Evolutionary conservation across 2,797 vertebrate genomes (phyloP).

Genomic region (Pithecia hirsuta): DNA sequence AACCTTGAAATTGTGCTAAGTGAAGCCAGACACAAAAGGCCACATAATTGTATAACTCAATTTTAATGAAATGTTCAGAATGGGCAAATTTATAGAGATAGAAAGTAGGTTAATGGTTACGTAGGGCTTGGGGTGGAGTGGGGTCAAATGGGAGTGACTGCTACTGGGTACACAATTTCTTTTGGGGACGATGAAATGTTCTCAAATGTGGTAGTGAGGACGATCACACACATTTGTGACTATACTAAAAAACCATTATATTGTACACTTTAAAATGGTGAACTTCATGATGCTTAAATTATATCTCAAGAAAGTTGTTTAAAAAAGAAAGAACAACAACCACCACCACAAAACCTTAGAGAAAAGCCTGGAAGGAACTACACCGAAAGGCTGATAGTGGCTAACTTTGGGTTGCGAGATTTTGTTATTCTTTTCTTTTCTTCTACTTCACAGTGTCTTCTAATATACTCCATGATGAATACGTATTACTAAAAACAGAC

Average conservation of each 20-base stretch:
- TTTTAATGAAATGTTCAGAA: background rate
- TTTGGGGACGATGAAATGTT: background rate
- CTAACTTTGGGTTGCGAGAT: background rate
- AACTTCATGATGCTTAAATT: background rate
- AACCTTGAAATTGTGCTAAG: constrained; percentile 26
- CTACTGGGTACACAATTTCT: background rate
- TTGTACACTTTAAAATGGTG: background rate
- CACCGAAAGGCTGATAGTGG: background rate
- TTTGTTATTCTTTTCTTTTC: background rate
- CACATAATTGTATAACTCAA: background rate
- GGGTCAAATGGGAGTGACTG: background rate
- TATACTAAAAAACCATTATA: background rate
- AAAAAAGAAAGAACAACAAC: background rate
- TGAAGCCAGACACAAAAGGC: background rate
- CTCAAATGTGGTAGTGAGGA: background rate
- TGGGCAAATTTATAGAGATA: background rate
- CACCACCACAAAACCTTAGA: background rate
- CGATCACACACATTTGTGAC: background rate
- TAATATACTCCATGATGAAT: background rate
- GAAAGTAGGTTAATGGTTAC: background rate
- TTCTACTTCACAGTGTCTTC: background rate
- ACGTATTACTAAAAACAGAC: background rate
- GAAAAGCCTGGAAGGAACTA: background rate
- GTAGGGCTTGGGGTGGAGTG: background rate
- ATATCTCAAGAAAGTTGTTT: background rate